Percentiles rank a stretch among this genome's conserved stretches.
Evolutionary conservation across 2,113 vertebrate species (phyloP).

Genomic region (Equus przewalskii): DNA sequence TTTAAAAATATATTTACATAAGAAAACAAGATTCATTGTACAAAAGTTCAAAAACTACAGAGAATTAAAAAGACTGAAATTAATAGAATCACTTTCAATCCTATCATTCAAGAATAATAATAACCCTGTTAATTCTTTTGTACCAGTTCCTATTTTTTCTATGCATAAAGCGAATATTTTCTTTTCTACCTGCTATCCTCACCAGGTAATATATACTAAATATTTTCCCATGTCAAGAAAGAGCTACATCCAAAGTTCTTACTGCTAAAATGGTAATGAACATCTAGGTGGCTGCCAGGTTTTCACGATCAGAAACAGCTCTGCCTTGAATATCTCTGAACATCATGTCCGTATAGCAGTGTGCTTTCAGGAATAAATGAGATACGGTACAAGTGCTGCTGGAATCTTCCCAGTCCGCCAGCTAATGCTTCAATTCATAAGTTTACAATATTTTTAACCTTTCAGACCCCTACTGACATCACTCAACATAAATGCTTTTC

Average conservation of each 20-base stretch:
- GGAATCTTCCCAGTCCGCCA: conserved; percentile 76
- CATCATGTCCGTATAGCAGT: neutral
- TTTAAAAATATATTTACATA: neutral
- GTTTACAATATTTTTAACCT: conserved; percentile 48
- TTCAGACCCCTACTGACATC: neutral
- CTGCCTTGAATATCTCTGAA: neutral
- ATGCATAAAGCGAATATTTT: neutral
- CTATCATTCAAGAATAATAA: neutral
- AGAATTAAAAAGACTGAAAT: conserved; percentile 29
- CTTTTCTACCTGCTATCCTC: neutral
- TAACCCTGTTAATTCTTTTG: neutral
- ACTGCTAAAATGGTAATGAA: neutral
- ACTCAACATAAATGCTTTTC: conserved; percentile 64
- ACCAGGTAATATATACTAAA: neutral
- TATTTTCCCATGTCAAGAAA: neutral
- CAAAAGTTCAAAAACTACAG: neutral
- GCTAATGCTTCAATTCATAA: conserved; percentile 64
- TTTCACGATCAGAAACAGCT: neutral
- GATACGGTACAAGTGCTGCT: conserved; percentile 60
- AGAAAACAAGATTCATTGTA: neutral
- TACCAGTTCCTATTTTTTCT: neutral
- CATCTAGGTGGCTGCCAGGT: neutral
- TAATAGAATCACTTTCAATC: neutral
- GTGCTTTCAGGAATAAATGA: neutral
- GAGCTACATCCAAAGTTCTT: neutral